Base-by-base conservation (phyloP, 2,797 vertebrate species). In the Paguma larvata region DNA sequence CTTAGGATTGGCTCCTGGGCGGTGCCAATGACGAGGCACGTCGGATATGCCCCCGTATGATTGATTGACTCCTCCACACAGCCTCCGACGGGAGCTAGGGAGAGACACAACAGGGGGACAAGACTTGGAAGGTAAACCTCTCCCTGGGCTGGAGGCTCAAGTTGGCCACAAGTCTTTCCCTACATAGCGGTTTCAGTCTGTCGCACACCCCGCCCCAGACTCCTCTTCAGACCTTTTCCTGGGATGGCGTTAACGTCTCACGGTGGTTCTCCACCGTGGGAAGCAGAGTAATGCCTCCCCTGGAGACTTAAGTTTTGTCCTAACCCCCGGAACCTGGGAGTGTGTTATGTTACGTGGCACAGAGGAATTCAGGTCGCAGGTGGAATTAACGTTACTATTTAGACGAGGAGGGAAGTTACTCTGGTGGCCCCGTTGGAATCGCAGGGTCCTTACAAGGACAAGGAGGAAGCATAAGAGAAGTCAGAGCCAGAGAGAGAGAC, bases 241-340 rank as follows among this genome's bases (percentile, higher is more conserved):
- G 27, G 75, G 53, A 18, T n/a, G 30, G 32, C 13, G 6, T 63
- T 86, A 38, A 72, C n/a, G 3, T 0, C 19, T 14, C 16, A 4
- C 4, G 14, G 13, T n/a, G 34, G 30, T 15, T 62, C 34, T 11
- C 12, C 27, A 4, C 14, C 1, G 27, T 16, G 62, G 30, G 67
- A 65, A 83, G 21, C 62, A 73, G 25, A 51, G 16, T 30, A 13
- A 59, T 16, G 1, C 0, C 19, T 5, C 7, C 18, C 56, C 14
- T 16, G 16, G 34, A 48, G 51, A 30, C 0, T 19, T 4, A 1
- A 1, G 18, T 16, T 2, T 16, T 2, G 23, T 41, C 38, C 11
- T 8, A 34, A 19, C 30, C 38, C n/a, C 23, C 6, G 13, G 59
- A 72, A 25, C 18, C 44, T 32, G 25, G 12, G 73, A 32, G 3